Evolutionary conservation across 2,113 vertebrate genomes (phyloP).

Genomic region (Anarrhichthys ocellatus): DNA sequence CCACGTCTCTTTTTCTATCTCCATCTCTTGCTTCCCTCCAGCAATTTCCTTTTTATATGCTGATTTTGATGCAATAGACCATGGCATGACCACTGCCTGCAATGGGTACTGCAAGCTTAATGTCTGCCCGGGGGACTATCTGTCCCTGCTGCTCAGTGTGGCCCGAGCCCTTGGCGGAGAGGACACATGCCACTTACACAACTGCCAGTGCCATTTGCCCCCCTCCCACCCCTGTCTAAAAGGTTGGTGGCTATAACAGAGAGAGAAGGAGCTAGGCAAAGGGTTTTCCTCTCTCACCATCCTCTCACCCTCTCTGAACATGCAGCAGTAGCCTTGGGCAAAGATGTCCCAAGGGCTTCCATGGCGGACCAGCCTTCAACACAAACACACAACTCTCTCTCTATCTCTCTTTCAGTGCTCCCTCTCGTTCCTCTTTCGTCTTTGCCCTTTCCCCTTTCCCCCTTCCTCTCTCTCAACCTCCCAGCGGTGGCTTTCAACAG

Average conservation of each 20-base stretch:
- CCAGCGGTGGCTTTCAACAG: conserved; percentile 23
- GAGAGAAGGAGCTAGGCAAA: conserved; percentile 12
- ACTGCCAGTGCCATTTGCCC: conserved; percentile 26
- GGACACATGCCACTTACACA: conserved; percentile 51
- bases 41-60: conserved; percentile 51
- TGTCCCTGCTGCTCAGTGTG: conserved; percentile 50
- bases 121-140: conserved; percentile 31
- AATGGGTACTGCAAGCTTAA: conserved; percentile 49
- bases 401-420: no score
- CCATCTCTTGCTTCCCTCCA: conserved; percentile 48
- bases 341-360: conserved; percentile 49
- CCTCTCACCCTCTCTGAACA: conserved; percentile 39
- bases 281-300: conserved; percentile 13
- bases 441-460: conserved; percentile 28
- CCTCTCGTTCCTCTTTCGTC: conserved; percentile 20
- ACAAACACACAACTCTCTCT: conserved; percentile 10
- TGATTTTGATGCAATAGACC: conserved; percentile 59
- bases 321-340: conserved; percentile 41
- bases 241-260: conserved; percentile 20
- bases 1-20: conserved; percentile 17
- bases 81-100: conserved; percentile 35
- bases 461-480: conserved; percentile 29
- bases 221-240: neutral
- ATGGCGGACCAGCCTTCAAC: conserved; percentile 8
- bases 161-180: conserved; percentile 15